Evolutionary conservation across 2,113 vertebrate species (phyloP).

Genomic region (Calidris pygmaea): DNA sequence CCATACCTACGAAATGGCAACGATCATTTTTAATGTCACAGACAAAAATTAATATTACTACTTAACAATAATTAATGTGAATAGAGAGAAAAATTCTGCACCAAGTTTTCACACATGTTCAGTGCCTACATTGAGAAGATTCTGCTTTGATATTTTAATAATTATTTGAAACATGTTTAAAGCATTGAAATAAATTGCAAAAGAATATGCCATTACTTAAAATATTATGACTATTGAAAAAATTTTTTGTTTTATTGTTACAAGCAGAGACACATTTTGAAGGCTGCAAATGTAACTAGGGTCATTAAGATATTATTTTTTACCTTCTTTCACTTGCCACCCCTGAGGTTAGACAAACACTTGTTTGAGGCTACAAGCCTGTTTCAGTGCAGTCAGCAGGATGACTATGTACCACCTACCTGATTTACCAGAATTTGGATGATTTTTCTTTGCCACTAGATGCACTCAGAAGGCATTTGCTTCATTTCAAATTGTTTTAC

Average conservation of each 20-base stretch:
- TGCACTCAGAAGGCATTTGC: neutral
- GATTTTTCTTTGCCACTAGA: neutral
- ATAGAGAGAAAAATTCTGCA: neutral
- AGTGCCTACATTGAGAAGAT: neutral
- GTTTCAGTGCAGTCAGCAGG: neutral
- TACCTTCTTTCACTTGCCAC: neutral
- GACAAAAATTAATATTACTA: neutral
- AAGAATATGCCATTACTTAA: neutral
- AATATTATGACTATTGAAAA: neutral
- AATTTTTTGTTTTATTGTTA: neutral
- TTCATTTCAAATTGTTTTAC: neutral
- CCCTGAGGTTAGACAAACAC: neutral
- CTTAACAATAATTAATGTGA: neutral
- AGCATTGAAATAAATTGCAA: neutral
- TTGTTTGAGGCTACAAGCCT: neutral
- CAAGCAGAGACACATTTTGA: neutral
- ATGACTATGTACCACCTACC: neutral
- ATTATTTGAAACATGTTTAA: neutral
- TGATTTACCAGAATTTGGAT: neutral
- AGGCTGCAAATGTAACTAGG: neutral
- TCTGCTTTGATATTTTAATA: neutral
- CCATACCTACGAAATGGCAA: slow-evolving; percentile 78
- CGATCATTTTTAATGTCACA: neutral
- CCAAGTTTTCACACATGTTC: neutral
- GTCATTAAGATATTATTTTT: neutral